Conservation (phyloP, 2,888 invertebrate genomes). For the Elaeidobius kamerunicus region DNA sequence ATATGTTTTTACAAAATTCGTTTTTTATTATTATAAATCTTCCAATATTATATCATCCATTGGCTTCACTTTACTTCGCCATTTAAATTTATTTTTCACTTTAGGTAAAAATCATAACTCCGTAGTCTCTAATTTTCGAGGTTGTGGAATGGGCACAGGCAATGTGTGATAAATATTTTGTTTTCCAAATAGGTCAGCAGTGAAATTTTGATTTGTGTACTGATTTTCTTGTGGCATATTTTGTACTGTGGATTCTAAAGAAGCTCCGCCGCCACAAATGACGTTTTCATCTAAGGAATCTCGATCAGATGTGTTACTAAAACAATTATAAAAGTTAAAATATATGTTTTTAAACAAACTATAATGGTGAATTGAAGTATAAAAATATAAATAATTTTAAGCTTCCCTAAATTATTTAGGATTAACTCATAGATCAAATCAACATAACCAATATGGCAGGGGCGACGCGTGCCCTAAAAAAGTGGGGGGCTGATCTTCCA, state of each 20-base stretch:
- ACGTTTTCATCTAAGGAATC: slow-evolving; percentile 86
- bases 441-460: too few relatives aligned
- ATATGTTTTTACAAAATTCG: too few relatives aligned
- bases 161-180: slow-evolving; percentile 68
- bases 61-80: neutral
- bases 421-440: too few relatives aligned
- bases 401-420: too few relatives aligned
- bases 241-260: slow-evolving; percentile 14
- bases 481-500: too few relatives aligned
- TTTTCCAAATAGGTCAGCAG: slow-evolving; percentile 25
- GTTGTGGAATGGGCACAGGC: slow-evolving; percentile 42
- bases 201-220: neutral
- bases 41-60: slow-evolving; percentile 18
- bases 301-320: slow-evolving; percentile 67
- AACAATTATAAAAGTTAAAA: slow-evolving; percentile 7
- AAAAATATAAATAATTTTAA: neutral
- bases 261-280: slow-evolving; percentile 55
- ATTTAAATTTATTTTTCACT: slow-evolving; percentile 8
- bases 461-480: too few relatives aligned
- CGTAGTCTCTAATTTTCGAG: slow-evolving; percentile 73
- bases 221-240: slow-evolving; percentile 3
- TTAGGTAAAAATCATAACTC: slow-evolving; percentile 55
- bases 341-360: neutral
- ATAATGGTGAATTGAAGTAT: neutral
- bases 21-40: slow-evolving; percentile 18